These are phyloP conservation scores for Clarias laeviceps DNA, from an alignment of 2,797 vertebrate species.

Conservation along the genomic window DNA sequence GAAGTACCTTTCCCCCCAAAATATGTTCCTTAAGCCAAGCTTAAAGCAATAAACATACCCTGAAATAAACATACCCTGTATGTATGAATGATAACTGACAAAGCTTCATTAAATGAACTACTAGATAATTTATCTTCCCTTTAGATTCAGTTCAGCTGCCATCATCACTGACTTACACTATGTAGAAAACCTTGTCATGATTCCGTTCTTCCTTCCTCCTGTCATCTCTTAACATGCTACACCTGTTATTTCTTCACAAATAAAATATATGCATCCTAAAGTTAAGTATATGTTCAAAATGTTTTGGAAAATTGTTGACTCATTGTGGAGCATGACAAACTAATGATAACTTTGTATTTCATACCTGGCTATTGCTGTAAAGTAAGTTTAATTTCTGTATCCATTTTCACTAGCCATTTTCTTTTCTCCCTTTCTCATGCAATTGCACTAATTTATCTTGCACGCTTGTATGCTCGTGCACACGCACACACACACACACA, in stretches of 20 bases:
- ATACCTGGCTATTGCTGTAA: neutral
- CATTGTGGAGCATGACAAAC: neutral
- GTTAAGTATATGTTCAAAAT: constrained; percentile 11
- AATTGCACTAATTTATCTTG: constrained; percentile 46
- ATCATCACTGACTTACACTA: neutral
- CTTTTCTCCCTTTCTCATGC: constrained; percentile 20
- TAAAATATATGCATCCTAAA: neutral
- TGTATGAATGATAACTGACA: neutral
- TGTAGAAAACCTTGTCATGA: neutral
- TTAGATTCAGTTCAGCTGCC: constrained; percentile 4
- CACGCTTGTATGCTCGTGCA: constrained; percentile 4
- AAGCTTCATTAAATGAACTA: neutral
- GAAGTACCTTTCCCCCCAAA: constrained; percentile 84
- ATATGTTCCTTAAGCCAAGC: constrained; percentile 78
- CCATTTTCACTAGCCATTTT: constrained; percentile 1
- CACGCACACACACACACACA: constrained; percentile 33
- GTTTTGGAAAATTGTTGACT: neutral
- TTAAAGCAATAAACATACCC: neutral
- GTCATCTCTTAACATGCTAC: neutral
- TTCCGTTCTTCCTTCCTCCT: neutral
- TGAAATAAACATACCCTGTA: too few species aligned
- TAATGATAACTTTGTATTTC: neutral
- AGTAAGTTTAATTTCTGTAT: neutral
- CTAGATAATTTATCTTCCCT: neutral
- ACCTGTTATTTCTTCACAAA: neutral